These are phyloP conservation scores for Pedetes capensis DNA, from an alignment of 2,113 vertebrate genomes.

Conservation along the genomic window DNA sequence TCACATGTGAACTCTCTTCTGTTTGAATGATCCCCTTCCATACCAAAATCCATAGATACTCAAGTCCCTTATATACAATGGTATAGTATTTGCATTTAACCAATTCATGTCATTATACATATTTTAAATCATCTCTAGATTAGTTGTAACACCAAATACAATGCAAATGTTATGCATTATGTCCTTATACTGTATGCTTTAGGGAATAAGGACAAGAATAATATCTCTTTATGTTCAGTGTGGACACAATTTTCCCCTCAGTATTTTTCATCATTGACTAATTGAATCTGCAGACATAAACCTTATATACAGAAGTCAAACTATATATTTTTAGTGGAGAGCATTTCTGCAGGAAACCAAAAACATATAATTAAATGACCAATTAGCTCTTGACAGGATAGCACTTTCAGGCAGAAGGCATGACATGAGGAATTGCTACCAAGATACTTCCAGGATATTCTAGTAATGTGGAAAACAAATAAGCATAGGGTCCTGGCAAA, in stretches of 20 bases:
- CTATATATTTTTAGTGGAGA: not conserved
- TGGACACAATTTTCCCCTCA: not conserved
- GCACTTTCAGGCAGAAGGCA: not conserved
- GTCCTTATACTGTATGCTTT: not conserved
- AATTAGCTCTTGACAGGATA: not conserved
- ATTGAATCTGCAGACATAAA: not conserved
- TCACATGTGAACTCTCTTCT: no score
- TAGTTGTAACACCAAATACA: no score
- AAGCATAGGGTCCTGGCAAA: not conserved
- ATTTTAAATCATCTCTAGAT: not conserved
- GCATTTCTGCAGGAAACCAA: not conserved
- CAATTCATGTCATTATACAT: no score
- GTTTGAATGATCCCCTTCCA: no score
- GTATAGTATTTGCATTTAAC: not conserved
- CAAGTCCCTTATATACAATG: not conserved
- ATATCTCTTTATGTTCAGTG: accelerated
- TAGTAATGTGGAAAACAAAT: not conserved
- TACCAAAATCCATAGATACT: not conserved
- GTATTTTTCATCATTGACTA: not conserved
- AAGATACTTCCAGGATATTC: not conserved
- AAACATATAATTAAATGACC: not conserved
- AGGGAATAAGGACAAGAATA: not conserved
- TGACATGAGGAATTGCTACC: not conserved
- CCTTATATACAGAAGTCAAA: not conserved
- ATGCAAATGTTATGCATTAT: no score